Evolutionary conservation across 2,113 vertebrate species (phyloP), one percentile per base, ranked within the genome.

Genomic region (Pituophis catenifer): DNA sequence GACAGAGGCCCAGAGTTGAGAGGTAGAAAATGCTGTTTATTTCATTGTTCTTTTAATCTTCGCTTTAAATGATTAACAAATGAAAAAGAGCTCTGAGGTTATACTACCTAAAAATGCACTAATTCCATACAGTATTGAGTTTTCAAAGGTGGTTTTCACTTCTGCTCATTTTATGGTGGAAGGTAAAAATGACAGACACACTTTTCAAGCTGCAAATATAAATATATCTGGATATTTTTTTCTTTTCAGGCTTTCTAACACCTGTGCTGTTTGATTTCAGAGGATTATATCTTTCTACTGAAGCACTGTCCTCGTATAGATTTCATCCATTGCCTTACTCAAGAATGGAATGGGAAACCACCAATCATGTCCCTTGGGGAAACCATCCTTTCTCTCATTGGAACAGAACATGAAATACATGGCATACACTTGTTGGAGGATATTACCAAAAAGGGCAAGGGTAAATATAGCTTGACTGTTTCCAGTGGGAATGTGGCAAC

Each of bases 221-320:
- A 90, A 59, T 26, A 0, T 52, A 15, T 13, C 12, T 24, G 92
- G 90, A 62, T 38, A 0, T 2, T 90, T 33, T 86, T 44, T 86
- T 24, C 13, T 58, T 86, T 86, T 11, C 26, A 85, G 33, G 26
- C 59, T 85, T 91, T 91, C 91, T 92, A 48, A 92, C 9, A 1
- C 54, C 81, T 38, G 62, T 93, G 24, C 17, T 89, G n/a, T 95
- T 94, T 93, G 33, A 88, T 94, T 95, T 93, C 95, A 98, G 97
- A 97, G 93, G 96, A 98, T 95, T 97, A 95, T 55, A 92, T 98
- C 81, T 96, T 96, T 59, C 93, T 98, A 17, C 91, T 98, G 93
- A 95, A 88, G 89, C 93, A 55, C 15, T 97, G 96, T 93, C 96
- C 97, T 81, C 95, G 95, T 17, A 10, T 85, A 87, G 94, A 96